Conservation (phyloP, 2,888 invertebrate species). For the Meteorus cinctellus region DNA sequence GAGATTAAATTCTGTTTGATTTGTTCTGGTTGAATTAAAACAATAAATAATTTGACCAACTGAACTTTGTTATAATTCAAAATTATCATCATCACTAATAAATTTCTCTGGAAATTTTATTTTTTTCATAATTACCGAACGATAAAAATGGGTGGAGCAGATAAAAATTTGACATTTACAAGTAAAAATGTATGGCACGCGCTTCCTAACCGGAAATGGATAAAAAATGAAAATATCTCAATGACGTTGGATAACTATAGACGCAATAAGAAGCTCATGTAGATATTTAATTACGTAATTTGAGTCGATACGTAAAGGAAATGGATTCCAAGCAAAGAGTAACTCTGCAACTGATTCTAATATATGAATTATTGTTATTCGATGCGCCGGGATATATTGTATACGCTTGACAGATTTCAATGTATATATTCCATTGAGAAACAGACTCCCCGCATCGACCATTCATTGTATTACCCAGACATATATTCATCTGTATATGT, state of each 20-base stretch:
- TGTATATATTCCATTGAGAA: conserved; percentile 24
- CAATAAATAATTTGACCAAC: too few species aligned
- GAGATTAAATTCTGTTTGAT: neutral
- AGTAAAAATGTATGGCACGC: neutral
- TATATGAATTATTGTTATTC: conserved; percentile 35
- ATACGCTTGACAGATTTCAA: conserved; percentile 2
- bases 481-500: neutral
- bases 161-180: neutral
- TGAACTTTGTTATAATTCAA: too few species aligned
- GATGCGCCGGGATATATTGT: conserved; percentile 28
- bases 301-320: conserved; percentile 33
- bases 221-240: neutral
- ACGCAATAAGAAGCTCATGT: neutral
- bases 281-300: conserved; percentile 52
- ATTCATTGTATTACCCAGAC: conserved; percentile 8
- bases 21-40: neutral
- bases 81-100: too few species aligned
- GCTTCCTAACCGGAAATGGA: neutral
- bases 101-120: too few species aligned
- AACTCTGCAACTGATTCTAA: conserved; percentile 4
- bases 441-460: neutral
- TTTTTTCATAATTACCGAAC: too few species aligned
- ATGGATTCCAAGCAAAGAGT: conserved; percentile 2
- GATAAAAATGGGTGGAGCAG: too few species aligned
- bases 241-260: neutral